These are phyloP conservation scores for Drosophila serrata DNA, from an alignment of 1,140 invertebrate species.

Conservation along the genomic window DNA sequence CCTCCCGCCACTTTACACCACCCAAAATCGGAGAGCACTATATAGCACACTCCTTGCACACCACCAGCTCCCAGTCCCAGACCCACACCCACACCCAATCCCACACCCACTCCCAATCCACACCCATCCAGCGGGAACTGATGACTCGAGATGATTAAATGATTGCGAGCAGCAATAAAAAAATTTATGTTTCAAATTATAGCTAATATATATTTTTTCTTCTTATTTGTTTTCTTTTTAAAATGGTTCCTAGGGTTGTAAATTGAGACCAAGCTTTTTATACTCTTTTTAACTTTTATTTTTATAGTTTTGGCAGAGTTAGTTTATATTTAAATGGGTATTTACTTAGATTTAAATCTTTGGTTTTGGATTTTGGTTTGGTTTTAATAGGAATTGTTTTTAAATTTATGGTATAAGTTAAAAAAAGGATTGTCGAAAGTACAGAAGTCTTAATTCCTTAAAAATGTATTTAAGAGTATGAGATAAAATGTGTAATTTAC, in stretches of 20 bases:
- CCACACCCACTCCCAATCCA: neutral
- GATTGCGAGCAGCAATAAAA: conserved; percentile 78
- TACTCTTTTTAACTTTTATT: neutral
- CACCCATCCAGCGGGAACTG: conserved; percentile 40
- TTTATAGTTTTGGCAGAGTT: neutral
- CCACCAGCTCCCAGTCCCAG: neutral
- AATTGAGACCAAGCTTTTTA: conserved; percentile 6
- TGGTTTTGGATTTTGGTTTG: neutral
- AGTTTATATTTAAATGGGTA: neutral
- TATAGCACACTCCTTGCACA: neutral
- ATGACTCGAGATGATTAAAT: conserved; percentile 83
- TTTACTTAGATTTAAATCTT: neutral
- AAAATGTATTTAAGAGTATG: neutral
- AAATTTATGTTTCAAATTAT: conserved; percentile 77
- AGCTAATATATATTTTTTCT: conserved; percentile 63
- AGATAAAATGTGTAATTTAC: no score
- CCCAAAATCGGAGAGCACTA: conserved; percentile 2
- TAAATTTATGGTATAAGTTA: neutral
- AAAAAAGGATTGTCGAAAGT: neutral
- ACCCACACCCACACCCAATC: neutral
- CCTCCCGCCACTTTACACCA: conserved; percentile 10
- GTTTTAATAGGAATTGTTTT: neutral
- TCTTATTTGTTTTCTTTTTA: conserved; percentile 22
- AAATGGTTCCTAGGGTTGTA: neutral
- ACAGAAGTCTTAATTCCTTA: accelerated